Percentiles rank a stretch among this genome's conserved stretches.
Evolutionary conservation across 2,113 vertebrate species (phyloP).

Genomic region (Anhinga rufa): DNA sequence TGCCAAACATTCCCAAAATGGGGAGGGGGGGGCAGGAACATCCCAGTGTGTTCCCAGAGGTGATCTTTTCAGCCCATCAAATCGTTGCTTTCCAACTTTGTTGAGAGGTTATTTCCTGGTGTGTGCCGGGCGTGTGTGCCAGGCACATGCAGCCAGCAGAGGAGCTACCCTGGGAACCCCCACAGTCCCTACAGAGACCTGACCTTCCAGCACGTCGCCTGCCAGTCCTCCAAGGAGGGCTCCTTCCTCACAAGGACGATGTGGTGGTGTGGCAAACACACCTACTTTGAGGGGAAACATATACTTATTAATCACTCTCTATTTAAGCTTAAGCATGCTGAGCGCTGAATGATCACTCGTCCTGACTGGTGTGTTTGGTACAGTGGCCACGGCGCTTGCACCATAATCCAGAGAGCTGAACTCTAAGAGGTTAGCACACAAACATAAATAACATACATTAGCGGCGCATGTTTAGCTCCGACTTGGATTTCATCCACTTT

Average conservation of each 20-base stretch:
- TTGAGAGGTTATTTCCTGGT: neutral
- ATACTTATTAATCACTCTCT: conserved; percentile 9
- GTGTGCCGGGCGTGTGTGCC: accelerated
- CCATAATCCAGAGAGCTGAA: neutral
- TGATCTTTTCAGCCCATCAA: neutral
- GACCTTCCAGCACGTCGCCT: neutral
- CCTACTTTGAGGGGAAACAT: neutral
- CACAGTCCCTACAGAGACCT: neutral
- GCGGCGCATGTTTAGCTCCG: neutral
- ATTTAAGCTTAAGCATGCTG: neutral
- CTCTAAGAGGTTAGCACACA: neutral
- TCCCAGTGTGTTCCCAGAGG: neutral
- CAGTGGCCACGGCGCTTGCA: neutral
- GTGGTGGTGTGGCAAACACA: neutral
- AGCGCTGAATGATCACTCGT: neutral
- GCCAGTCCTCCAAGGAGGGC: neutral
- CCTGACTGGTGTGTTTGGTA: neutral
- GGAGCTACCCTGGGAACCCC: neutral
- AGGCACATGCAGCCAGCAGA: neutral
- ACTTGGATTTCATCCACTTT: conserved; percentile 66
- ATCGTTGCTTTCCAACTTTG: neutral
- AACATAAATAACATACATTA: conserved; percentile 52
- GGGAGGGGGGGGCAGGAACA: neutral
- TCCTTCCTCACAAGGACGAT: accelerated
- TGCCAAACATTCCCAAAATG: neutral